A percentile compares a stretch with the other conserved stretches of the same genome.
Evolutionary conservation across 2,797 vertebrate genomes (phyloP).

Genomic region (Arnoldichthys spilopterus): DNA sequence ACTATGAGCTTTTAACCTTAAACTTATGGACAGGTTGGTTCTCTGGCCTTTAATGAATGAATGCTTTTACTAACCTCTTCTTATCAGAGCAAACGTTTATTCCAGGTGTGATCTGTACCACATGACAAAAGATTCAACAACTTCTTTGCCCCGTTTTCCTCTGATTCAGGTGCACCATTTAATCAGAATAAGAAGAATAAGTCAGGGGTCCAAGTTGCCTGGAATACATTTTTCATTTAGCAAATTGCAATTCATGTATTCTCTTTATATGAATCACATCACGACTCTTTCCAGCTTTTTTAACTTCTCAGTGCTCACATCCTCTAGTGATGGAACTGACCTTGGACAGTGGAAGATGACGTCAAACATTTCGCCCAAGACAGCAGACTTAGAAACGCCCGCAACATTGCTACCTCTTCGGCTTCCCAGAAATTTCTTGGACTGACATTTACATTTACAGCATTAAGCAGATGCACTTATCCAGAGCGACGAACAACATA

Average conservation of each 20-base stretch:
- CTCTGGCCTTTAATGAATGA: no score
- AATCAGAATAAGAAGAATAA: no score
- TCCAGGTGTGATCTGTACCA: neutral
- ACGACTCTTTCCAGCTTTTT: neutral
- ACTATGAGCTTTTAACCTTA: no score
- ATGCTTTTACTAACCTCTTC: neutral
- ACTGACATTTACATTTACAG: no score
- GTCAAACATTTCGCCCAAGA: neutral
- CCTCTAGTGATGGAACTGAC: neutral
- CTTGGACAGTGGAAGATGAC: neutral
- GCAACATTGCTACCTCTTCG: neutral
- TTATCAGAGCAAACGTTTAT: neutral
- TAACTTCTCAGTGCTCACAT: neutral
- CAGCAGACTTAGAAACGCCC: slow-evolving; percentile 5
- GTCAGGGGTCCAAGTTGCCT: no score
- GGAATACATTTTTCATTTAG: no score
- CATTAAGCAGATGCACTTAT: no score
- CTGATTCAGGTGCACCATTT: no score
- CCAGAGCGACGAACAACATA: no score
- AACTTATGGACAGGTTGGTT: no score
- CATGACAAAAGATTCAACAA: neutral
- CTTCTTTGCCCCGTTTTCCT: neutral
- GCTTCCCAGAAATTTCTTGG: no score
- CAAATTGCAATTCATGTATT: slow-evolving; percentile 16
- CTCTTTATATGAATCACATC: neutral